These are phyloP conservation scores for Rhinoraja longicauda DNA, from an alignment of 2,797 vertebrate genomes.

Conservation along the genomic window DNA sequence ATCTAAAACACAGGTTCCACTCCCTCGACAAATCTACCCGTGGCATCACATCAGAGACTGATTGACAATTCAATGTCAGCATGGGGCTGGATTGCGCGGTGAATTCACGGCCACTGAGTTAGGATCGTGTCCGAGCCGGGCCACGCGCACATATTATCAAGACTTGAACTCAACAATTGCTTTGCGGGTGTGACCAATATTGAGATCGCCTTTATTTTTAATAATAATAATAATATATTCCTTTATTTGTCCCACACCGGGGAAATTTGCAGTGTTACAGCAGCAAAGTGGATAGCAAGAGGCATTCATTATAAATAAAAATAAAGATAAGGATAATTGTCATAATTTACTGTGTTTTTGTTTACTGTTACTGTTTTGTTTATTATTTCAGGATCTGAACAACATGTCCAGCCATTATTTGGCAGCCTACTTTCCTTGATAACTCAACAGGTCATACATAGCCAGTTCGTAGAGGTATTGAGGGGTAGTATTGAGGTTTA, in stretches of 20 bases:
- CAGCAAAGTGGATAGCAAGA: too few relatives aligned
- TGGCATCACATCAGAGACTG: neutral
- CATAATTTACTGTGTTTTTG: too few relatives aligned
- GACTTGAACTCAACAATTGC: constrained; percentile 42
- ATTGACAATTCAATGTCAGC: neutral
- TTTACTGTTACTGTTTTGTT: too few relatives aligned
- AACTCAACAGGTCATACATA: neutral
- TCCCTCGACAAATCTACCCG: neutral
- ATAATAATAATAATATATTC: too few relatives aligned
- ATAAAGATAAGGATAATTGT: too few relatives aligned
- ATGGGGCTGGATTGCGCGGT: neutral
- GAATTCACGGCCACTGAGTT: neutral
- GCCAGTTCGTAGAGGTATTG: neutral
- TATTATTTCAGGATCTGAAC: neutral
- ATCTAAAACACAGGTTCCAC: neutral
- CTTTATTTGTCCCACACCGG: too few relatives aligned
- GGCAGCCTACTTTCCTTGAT: neutral
- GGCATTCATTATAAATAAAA: too few relatives aligned
- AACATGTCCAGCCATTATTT: neutral
- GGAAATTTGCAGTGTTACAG: too few relatives aligned
- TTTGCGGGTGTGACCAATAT: constrained; percentile 22
- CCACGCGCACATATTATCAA: constrained; percentile 38
- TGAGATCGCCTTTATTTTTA: neutral
- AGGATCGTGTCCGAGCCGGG: constrained; percentile 9
- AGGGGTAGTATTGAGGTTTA: neutral